Evolutionary conservation across 2,797 vertebrate genomes (phyloP), one percentile per base, ranked within the genome.

Genomic region (Percopsis omiscomaycus): DNA sequence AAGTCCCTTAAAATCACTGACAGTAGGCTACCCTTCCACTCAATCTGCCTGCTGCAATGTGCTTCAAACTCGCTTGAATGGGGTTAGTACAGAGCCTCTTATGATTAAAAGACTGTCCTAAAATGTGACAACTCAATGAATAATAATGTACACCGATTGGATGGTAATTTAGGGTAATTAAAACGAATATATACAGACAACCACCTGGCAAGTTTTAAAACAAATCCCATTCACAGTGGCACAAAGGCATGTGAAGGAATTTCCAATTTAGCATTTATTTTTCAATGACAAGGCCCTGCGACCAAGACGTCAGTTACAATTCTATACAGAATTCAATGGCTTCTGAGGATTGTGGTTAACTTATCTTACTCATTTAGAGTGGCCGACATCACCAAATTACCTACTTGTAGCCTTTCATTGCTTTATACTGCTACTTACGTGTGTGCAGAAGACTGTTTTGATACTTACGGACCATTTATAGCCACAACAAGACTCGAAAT

Each of bases 401-500:
- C 55, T 11, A 54, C 48, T 61, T 9, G 8, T 5, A 10, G 28
- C 48, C n/a, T 60, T 28, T 10, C 3, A 27, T 15, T 13, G 66
- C 52, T 48, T 28, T 29, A 49, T 42, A 52, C 29, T 44, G 53
- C 9, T 27, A 32, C 14, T 9, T 6, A 42, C 37, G 37, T 9
- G 37, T 42, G 37, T 42, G 37, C 37, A 42, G 6, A 42, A 42
- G 5, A 42, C 32, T 6, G 8, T 42, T 42, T 42, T 1, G 8
- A 42, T 42, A 42, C 37, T 42, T 42, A 42, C 37, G 5, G 37
- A 42, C 37, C 8, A 42, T 9, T 42, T 42, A 42, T 84, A 92
- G 91, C 90, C 46, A 71, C 58, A 44, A 54, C 64, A 55, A 66
- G 66, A 63, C 65, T 75, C 68, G 56, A 59, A 65, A 53, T 73